phyloP scores from a whole-genome alignment of 2,113 vertebrate genomes.

The Lycaon pictus region DNA sequence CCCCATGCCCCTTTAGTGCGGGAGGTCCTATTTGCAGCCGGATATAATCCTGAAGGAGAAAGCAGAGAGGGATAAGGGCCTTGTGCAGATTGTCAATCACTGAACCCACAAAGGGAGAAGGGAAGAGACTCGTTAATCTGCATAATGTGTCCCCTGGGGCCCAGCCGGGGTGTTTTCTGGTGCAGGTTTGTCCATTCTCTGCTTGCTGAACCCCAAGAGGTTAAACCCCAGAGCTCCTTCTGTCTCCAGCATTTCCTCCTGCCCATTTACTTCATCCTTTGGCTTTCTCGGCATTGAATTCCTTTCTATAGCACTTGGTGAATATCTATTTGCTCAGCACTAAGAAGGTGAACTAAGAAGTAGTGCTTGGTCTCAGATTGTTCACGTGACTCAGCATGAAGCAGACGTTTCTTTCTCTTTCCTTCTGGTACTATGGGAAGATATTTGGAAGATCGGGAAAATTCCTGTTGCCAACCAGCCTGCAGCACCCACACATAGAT shows the following conservation, averaged over 20 bases:
- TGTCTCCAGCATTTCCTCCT: background rate
- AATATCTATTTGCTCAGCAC: slow-evolving; percentile 8
- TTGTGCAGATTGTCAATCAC: slow-evolving; percentile 34
- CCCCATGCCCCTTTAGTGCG: background rate
- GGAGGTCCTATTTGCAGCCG: background rate
- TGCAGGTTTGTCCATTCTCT: background rate
- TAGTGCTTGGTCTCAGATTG: background rate
- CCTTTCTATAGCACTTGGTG: background rate
- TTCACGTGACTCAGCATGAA: background rate
- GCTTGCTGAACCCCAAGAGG: background rate
- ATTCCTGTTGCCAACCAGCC: background rate
- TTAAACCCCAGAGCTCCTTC: background rate
- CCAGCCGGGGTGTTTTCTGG: background rate
- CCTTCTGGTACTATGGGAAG: background rate
- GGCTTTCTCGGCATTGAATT: background rate
- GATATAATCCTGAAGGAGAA: background rate
- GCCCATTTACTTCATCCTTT: background rate
- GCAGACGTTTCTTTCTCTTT: background rate
- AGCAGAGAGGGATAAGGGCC: background rate
- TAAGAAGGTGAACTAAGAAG: background rate
- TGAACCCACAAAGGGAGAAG: slow-evolving; percentile 17
- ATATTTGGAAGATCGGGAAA: background rate
- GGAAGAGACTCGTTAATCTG: background rate
- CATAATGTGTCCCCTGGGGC: background rate
- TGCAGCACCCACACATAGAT: background rate